These are phyloP conservation scores for Taxidea taxus DNA, from an alignment of 2,113 vertebrate genomes.

Conservation along the genomic window DNA sequence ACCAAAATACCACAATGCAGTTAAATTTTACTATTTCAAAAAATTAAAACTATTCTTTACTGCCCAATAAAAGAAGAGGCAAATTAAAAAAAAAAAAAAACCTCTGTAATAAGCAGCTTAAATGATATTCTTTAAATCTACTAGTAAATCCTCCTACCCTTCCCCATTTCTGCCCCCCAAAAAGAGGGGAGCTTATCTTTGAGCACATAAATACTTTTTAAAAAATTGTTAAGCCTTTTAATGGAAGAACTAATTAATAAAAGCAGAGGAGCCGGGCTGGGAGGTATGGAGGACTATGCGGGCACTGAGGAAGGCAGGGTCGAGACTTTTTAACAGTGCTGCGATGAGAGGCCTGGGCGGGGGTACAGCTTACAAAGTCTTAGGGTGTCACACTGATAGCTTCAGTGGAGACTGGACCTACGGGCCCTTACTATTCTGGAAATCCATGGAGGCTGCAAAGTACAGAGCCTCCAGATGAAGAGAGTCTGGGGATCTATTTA, in stretches of 20 bases:
- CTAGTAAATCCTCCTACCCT: background rate
- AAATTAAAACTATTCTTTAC: background rate
- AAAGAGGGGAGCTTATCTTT: background rate
- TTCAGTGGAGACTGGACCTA: background rate
- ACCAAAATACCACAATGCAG: background rate
- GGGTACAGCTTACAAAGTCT: background rate
- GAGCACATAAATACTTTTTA: background rate
- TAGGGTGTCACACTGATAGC: background rate
- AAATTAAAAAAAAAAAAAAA: slow-evolving; percentile 21
- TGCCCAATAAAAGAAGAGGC: background rate
- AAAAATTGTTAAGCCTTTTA: background rate
- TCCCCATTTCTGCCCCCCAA: background rate
- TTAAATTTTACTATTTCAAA: slow-evolving; percentile 3
- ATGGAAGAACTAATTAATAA: background rate
- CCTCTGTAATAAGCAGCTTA: background rate
- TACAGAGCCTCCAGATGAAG: background rate
- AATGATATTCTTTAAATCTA: slow-evolving; percentile 10
- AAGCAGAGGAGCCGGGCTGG: background rate
- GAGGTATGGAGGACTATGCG: background rate
- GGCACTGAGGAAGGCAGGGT: background rate
- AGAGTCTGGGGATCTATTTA: background rate
- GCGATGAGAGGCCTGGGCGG: background rate
- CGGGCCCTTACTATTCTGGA: background rate
- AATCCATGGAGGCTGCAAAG: background rate
- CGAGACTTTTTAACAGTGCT: background rate